Evolutionary conservation across 2,888 invertebrate genomes (phyloP).

Genomic region (Dusona sp.): DNA sequence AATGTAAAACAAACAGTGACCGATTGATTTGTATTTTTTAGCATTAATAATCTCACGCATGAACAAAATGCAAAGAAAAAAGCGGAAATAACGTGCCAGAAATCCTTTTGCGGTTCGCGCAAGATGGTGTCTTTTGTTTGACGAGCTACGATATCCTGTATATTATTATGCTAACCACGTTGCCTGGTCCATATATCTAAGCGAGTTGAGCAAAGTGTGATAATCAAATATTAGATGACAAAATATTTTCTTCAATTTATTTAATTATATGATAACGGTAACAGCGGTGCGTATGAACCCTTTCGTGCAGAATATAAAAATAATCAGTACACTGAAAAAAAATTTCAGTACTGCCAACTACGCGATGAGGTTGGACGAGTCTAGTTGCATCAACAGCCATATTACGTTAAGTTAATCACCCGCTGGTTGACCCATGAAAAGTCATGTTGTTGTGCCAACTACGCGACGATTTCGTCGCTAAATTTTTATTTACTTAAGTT

Average conservation of each 20-base stretch:
- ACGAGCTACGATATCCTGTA: slow-evolving; percentile 17
- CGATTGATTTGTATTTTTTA: neutral
- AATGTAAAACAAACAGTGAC: slow-evolving; percentile 3
- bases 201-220: slow-evolving; percentile 34
- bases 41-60: neutral
- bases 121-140: slow-evolving; percentile 42
- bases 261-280: neutral
- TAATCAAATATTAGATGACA: slow-evolving; percentile 38
- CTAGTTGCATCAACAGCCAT: too few species aligned
- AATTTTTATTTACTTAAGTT: too few species aligned
- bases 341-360: too few species aligned
- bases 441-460: too few species aligned
- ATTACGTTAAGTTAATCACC: too few species aligned
- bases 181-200: neutral
- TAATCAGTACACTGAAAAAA: too few species aligned
- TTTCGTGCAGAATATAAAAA: neutral
- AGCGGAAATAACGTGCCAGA: slow-evolving; percentile 35
- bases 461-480: too few species aligned
- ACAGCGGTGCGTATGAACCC: too few species aligned
- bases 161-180: slow-evolving; percentile 10
- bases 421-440: too few species aligned
- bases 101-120: slow-evolving; percentile 35
- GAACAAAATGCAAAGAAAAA: slow-evolving; percentile 29
- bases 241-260: slow-evolving; percentile 6
- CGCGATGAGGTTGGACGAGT: too few species aligned